Conservation (phyloP, 1,140 invertebrate genomes). For the Apis laboriosa region DNA sequence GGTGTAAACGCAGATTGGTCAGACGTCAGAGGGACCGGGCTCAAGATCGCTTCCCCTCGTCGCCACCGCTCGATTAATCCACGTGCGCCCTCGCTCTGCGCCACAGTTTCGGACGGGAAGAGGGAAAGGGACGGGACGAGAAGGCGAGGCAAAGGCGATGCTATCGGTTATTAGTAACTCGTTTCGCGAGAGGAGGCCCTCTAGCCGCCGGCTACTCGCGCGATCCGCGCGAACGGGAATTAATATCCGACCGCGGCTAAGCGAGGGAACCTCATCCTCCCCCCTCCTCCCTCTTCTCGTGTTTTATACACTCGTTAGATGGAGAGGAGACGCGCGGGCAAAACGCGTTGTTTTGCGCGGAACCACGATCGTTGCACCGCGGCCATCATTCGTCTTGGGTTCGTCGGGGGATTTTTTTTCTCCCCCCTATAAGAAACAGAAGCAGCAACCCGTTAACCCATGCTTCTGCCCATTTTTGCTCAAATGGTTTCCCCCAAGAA, state of each 20-base stretch:
- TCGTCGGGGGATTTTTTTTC: neutral
- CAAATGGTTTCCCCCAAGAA: too few species aligned
- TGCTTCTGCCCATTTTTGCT: neutral
- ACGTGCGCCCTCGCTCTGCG: neutral
- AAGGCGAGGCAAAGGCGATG: conserved; percentile 14
- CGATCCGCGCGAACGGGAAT: conserved; percentile 44
- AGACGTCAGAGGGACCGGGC: conserved; percentile 31
- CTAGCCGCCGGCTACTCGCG: conserved; percentile 6
- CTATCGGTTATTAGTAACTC: conserved; percentile 35
- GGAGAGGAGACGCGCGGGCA: neutral
- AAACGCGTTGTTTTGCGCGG: conserved; percentile 26
- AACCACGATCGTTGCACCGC: neutral
- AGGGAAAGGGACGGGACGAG: neutral
- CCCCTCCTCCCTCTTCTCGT: neutral
- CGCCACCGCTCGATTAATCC: conserved; percentile 24
- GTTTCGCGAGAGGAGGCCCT: conserved; percentile 10
- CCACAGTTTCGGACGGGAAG: neutral
- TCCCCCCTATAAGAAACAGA: neutral
- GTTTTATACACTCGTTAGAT: conserved; percentile 36
- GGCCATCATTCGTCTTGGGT: conserved; percentile 22
- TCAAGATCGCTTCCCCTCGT: conserved; percentile 18
- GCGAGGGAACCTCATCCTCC: neutral
- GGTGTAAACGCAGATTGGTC: conserved; percentile 33
- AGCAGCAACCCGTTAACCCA: conserved; percentile 26
- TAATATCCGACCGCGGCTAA: conserved; percentile 28